Base-by-base conservation (phyloP, 2,888 invertebrate genomes). In the Hyposoter dolosus region DNA sequence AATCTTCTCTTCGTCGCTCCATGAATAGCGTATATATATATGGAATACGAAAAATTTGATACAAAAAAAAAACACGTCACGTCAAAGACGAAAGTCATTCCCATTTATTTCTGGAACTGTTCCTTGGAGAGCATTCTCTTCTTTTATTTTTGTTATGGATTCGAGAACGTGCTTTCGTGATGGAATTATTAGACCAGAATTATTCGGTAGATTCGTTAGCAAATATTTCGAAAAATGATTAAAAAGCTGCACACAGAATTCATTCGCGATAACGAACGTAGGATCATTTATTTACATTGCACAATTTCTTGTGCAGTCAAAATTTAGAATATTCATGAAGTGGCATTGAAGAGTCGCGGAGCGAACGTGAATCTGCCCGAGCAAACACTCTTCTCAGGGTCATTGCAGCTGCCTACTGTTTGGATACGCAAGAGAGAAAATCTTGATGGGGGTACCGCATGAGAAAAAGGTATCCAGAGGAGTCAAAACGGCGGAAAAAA, bases 351-450 rank as follows among this genome's bases (percentile, higher is more conserved):
- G 56, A 23, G 53, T 68, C 17, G 23, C 1, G 4, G 28, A 53
- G 45, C 23, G 53, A 76, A 60, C 60, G n/a, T n/a, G 50, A 68
- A 79, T 69, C 71, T 60, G 10, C 40, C 40, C 47, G 47, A 43
- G 82, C 43, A 19, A 76, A 65, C 69, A 45, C 69, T 63, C 6
- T 63, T 17, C 60, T 66, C 76, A 71, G 65, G 72, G 40, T 81
- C 66, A 53, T 47, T 71, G 71, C 84, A 81, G 77, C 77, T 74
- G 77, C 66, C 15, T 65, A 35, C 23, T 35, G 77, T 77, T 50
- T 66, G 35, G 23, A 75, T 65, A 35, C 43, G 50, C 56, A 7
- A 40, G n/a, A 68, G 72, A 65, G 35, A 5, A 47, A 84, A 66
- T 63, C 66, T 77, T 66, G 66, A 77, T 66, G 53, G 60, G 32